A percentile compares a stretch with the other conserved stretches of the same genome.
phyloP scores from a whole-genome alignment of 2,888 invertebrate species.

The Mantis religiosa region DNA sequence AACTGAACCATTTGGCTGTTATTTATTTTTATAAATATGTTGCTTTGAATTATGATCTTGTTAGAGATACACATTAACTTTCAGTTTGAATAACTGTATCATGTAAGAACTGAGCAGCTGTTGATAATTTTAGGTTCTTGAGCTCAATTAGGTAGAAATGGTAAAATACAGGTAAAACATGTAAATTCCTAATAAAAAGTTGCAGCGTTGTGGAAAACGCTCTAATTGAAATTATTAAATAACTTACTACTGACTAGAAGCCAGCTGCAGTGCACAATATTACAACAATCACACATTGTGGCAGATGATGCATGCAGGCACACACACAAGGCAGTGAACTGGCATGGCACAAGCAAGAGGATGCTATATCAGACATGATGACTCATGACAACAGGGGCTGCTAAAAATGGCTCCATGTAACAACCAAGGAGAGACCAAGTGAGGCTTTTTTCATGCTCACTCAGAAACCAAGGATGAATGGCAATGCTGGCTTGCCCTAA shows the following conservation, averaged over 20 bases:
- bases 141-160: too few species aligned
- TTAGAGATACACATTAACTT: too few species aligned
- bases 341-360: not conserved
- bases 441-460: not conserved
- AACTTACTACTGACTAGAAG: slow-evolving; percentile 24
- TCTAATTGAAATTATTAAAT: too few species aligned
- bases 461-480: not conserved
- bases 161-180: too few species aligned
- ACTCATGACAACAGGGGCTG: slow-evolving; percentile 28
- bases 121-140: too few species aligned
- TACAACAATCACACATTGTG: slow-evolving; percentile 24
- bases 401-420: slow-evolving; percentile 29
- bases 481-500: not conserved
- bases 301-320: not conserved
- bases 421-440: slow-evolving; percentile 4
- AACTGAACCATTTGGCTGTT: too few species aligned
- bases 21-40: too few species aligned
- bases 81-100: too few species aligned
- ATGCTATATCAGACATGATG: slow-evolving; percentile 27
- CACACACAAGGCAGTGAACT: slow-evolving; percentile 4
- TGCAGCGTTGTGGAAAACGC: too few species aligned
- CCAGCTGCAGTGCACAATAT: slow-evolving; percentile 28
- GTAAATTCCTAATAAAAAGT: too few species aligned
- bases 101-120: too few species aligned
- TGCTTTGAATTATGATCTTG: too few species aligned